Evolutionary conservation across 2,888 invertebrate genomes (phyloP).

Genomic region (Drosophila mimica): DNA sequence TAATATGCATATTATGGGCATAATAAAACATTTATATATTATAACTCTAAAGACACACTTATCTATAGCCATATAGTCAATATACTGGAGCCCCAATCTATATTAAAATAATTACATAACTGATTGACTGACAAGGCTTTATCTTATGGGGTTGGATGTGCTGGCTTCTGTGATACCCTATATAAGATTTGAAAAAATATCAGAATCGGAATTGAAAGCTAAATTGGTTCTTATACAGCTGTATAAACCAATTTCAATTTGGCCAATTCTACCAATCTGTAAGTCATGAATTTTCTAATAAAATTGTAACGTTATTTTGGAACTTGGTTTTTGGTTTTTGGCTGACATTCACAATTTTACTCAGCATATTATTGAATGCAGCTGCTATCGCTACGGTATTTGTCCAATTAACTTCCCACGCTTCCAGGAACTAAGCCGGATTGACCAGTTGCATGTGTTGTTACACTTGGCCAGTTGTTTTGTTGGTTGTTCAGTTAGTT

Average conservation of each 20-base stretch:
- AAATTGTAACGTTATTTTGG: not conserved
- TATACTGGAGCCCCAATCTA: not conserved
- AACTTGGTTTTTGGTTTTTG: not conserved
- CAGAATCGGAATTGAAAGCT: not conserved
- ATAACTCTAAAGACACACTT: not conserved
- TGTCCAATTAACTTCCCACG: constrained; percentile 24
- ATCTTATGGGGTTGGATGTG: too few relatives aligned
- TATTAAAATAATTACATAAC: not conserved
- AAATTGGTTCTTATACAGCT: not conserved
- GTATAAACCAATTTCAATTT: not conserved
- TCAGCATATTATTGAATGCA: not conserved
- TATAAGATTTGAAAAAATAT: too few relatives aligned
- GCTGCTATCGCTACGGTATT: constrained; percentile 6
- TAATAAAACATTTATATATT: not conserved
- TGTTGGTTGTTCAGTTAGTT: constrained; percentile 44
- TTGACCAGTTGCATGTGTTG: constrained; percentile 54
- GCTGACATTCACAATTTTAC: not conserved
- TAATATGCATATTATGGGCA: constrained; percentile 50
- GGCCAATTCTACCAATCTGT: not conserved
- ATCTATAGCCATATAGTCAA: not conserved
- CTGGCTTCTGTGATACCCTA: too few relatives aligned
- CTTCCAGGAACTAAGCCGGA: constrained; percentile 5
- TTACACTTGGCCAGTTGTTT: constrained; percentile 35
- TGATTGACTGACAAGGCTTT: not conserved
- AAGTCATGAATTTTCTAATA: not conserved